Evolutionary conservation across 2,888 invertebrate genomes (phyloP), one percentile per base, ranked within the genome.

Genomic region (Sesamia inferens): DNA sequence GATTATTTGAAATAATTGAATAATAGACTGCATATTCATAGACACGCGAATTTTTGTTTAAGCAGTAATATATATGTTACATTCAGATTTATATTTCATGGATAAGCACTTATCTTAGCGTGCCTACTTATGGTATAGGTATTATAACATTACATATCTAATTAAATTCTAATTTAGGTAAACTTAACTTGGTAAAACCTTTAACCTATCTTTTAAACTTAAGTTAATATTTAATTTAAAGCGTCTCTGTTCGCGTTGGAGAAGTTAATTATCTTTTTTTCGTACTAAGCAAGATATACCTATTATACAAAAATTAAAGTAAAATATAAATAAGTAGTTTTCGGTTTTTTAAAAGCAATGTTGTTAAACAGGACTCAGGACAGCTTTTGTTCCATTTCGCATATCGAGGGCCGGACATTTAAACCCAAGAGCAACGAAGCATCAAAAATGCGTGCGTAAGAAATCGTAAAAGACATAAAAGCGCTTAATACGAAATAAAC

Each of bases 401-500:
- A 55, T 55, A 14, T 71, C 11, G 62, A 77, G 11, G 44, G 61
- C 71, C 68, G 76, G 79, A 80, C 81, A 81, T 83, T 83, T 79
- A 82, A 76, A 71, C 44, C 51, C 61, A 78, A 71, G 67, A 81
- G 78, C 84, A 88, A 81, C 74, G 77, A 79, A 76, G 74, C 79
- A 71, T 85, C 73, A 85, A 81, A 82, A 85, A 75, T 72, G 67
- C 68, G 76, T 73, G 82, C 77, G 76, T 79, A 77, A 78, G 82
- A 84, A 82, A 84, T 84, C 87, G 82, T 83, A 87, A 85, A 84
- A 83, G 78, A 85, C 83, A 84, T 89, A 85, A 88, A 88, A 86
- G 84, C 86, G 85, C 87, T 89, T 87, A 89, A 87, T 89, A 82
- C 83, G 81, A 87, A 87, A 88, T 89, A 88, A 88, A 88, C 88